Percentiles rank a stretch among this genome's conserved stretches.
Evolutionary conservation across 53 echinoderm and acorn worm species (phyloP).

Genomic region (Echinarachnius parma): DNA sequence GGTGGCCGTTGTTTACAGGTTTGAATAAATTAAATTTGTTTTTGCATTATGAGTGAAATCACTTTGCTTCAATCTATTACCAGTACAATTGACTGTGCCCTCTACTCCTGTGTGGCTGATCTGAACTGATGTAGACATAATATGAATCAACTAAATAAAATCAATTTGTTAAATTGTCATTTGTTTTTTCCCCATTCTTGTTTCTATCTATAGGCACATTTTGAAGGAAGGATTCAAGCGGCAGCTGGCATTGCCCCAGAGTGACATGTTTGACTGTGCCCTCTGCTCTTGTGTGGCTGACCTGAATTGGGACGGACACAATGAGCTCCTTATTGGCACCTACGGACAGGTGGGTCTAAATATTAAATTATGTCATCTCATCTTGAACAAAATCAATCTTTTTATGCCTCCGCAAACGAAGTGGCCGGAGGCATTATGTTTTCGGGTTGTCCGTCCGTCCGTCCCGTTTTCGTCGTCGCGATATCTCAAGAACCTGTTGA

Average conservation of each 20-base stretch:
- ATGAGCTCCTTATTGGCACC: constrained; percentile 85
- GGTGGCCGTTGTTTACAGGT: constrained; percentile 87
- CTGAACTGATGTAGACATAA: constrained; percentile 86
- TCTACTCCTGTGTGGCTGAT: constrained; percentile 91
- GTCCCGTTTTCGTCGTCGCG: too few species aligned
- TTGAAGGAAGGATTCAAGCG: constrained; percentile 59
- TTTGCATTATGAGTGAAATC: too few species aligned
- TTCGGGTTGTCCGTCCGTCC: too few species aligned
- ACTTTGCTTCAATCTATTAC: too few species aligned
- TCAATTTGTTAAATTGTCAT: not conserved
- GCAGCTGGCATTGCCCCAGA: constrained; percentile 64
- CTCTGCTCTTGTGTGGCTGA: constrained; percentile 91
- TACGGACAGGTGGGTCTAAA: constrained; percentile 81
- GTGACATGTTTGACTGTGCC: constrained; percentile 78
- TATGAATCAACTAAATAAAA: not conserved
- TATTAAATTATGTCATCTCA: not conserved
- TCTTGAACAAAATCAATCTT: not conserved
- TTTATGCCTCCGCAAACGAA: too few species aligned
- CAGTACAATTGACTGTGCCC: constrained; percentile 77
- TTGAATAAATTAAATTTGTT: too few species aligned
- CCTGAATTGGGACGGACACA: constrained; percentile 87
- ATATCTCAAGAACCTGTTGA: too few species aligned
- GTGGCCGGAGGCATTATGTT: too few species aligned
- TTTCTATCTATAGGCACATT: constrained; percentile 38
- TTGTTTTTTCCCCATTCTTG: not conserved